Conservation (phyloP, 2,797 vertebrate species). For the Chelon labrosus region DNA sequence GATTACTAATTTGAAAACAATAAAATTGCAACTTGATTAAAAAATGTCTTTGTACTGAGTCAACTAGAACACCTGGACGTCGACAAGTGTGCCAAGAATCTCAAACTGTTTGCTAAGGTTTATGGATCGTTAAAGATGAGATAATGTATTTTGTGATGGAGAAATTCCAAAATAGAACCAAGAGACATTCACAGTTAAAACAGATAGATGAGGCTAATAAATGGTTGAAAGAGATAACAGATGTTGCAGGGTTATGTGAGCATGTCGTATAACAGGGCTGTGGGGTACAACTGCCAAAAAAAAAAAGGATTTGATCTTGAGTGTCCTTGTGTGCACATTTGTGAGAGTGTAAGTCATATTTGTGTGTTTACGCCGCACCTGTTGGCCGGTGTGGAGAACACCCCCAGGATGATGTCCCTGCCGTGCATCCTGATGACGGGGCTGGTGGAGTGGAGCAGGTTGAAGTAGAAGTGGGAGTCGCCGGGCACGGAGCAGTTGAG, state of each 20-base stretch:
- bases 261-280: too few relatives aligned
- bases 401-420: slow-evolving; percentile 90
- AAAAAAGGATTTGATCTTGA: background rate
- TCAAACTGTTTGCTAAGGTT: background rate
- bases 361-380: slow-evolving; percentile 81
- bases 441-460: slow-evolving; percentile 94
- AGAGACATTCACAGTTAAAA: too few relatives aligned
- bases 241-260: background rate
- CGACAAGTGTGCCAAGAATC: background rate
- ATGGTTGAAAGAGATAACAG: background rate
- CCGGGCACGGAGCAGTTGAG: slow-evolving; percentile 97
- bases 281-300: background rate
- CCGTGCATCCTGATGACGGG: slow-evolving; percentile 91
- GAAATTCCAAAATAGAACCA: background rate
- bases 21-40: background rate
- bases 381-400: slow-evolving; percentile 96
- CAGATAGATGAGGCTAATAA: background rate
- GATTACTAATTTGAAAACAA: background rate
- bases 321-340: background rate
- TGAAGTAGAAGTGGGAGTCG: slow-evolving; percentile 97
- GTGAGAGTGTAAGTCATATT: background rate
- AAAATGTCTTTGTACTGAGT: background rate
- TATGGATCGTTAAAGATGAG: background rate
- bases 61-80: background rate
- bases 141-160: background rate